These are phyloP conservation scores for Hydriomena furcata DNA, from an alignment of 2,888 invertebrate genomes.

Conservation along the genomic window DNA sequence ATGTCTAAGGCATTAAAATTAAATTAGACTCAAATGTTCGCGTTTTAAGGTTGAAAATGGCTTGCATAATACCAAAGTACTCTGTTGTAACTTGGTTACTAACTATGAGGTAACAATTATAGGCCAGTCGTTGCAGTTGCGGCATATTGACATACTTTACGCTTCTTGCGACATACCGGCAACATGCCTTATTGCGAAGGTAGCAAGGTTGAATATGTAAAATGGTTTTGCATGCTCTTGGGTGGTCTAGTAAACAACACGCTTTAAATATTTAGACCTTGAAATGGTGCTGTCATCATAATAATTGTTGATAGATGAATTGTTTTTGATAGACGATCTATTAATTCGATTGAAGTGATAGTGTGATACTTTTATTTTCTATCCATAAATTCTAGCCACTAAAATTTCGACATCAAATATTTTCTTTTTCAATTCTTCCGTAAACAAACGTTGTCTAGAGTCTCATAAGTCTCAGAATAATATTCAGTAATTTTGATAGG, in stretches of 20 bases:
- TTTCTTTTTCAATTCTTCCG: too few relatives aligned
- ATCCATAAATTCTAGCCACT: too few relatives aligned
- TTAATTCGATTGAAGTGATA: too few relatives aligned
- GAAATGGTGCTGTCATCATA: too few relatives aligned
- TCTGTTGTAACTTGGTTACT: constrained; percentile 51
- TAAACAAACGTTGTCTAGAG: too few relatives aligned
- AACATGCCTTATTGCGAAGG: constrained; percentile 15
- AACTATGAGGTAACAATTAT: constrained; percentile 54
- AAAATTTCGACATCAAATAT: too few relatives aligned
- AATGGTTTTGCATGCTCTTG: constrained; percentile 13
- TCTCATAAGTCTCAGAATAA: too few relatives aligned
- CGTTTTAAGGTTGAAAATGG: constrained; percentile 30
- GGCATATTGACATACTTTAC: constrained; percentile 58
- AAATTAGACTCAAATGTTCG: neutral
- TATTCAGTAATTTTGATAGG: neutral
- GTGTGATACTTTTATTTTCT: too few relatives aligned
- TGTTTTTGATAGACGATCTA: too few relatives aligned
- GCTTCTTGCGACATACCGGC: constrained; percentile 39
- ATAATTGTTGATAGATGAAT: too few relatives aligned
- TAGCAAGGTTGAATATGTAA: constrained; percentile 21
- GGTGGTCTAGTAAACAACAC: constrained; percentile 24
- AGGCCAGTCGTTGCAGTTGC: constrained; percentile 47
- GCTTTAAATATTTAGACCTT: constrained; percentile 28
- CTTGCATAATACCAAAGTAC: constrained; percentile 25
- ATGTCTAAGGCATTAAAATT: constrained; percentile 20